A percentile compares a stretch with the other conserved stretches of the same genome.
phyloP scores from a whole-genome alignment of 1,140 invertebrate species.

The Lutraria rhynchaena region DNA sequence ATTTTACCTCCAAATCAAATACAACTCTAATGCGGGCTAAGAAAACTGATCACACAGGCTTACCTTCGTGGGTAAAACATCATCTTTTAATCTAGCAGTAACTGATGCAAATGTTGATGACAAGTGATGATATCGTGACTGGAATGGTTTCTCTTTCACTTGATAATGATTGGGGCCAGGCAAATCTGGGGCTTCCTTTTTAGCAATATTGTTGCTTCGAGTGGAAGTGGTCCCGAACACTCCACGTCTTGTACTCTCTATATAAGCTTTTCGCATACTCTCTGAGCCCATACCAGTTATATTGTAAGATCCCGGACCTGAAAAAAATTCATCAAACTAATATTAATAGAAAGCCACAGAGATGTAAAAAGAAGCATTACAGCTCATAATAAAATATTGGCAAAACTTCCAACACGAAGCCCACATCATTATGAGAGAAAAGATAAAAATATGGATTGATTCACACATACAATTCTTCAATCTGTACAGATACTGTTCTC shows the following conservation, averaged over 20 bases:
- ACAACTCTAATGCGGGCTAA: too few relatives aligned
- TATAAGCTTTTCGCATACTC: conserved; percentile 80
- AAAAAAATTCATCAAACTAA: conserved; percentile 17
- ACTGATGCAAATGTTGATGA: conserved; percentile 79
- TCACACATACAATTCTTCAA: too few relatives aligned
- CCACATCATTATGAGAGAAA: too few relatives aligned
- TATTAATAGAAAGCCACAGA: too few relatives aligned
- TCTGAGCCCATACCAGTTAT: conserved; percentile 80
- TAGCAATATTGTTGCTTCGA: conserved; percentile 65
- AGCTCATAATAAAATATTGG: too few relatives aligned
- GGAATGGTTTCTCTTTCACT: conserved; percentile 71
- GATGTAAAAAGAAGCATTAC: too few relatives aligned
- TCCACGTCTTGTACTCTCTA: conserved; percentile 77
- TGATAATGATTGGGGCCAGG: conserved; percentile 78
- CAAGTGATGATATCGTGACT: conserved; percentile 67
- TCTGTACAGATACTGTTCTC: too few relatives aligned
- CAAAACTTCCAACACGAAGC: too few relatives aligned
- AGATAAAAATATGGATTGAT: too few relatives aligned
- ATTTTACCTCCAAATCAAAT: too few relatives aligned
- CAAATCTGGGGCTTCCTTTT: conserved; percentile 71
- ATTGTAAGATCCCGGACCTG: conserved; percentile 81
- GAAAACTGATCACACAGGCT: too few relatives aligned
- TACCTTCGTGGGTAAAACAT: conserved; percentile 60
- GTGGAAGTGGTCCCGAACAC: conserved; percentile 78
- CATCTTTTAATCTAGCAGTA: conserved; percentile 67